A percentile compares a stretch with the other conserved stretches of the same genome.
Evolutionary conservation across 2,797 vertebrate species (phyloP).

Genomic region (Amphiprion clarkii): DNA sequence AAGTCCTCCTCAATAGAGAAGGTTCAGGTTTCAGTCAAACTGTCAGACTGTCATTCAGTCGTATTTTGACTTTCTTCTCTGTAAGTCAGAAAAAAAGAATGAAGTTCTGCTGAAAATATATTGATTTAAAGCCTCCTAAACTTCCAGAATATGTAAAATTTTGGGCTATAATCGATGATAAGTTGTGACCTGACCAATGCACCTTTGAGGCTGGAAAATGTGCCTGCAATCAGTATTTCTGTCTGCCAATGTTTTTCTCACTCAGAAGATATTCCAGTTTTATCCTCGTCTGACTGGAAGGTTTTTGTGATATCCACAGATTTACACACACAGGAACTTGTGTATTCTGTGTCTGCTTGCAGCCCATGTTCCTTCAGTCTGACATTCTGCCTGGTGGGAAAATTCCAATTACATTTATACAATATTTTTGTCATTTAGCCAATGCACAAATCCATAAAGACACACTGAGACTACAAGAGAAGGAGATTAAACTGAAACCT

Average conservation of each 20-base stretch:
- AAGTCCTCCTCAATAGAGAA: background rate
- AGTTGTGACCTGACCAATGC: background rate
- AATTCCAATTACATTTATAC: slow-evolving; percentile 55
- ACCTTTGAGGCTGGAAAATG: background rate
- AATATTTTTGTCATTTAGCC: slow-evolving; percentile 56
- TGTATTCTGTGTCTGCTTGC: slow-evolving; percentile 37
- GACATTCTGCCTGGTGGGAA: slow-evolving; percentile 55
- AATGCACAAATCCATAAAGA: slow-evolving; percentile 49
- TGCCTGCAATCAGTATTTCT: background rate
- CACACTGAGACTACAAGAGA: slow-evolving; percentile 14
- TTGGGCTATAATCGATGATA: background rate
- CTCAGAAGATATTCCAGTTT: slow-evolving; percentile 16
- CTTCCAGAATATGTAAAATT: background rate
- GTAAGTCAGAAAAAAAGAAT: background rate
- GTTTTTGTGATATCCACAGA: slow-evolving; percentile 34
- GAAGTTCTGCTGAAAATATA: background rate
- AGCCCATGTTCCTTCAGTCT: slow-evolving; percentile 36
- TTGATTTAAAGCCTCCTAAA: slow-evolving; percentile 3
- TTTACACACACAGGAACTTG: slow-evolving; percentile 45
- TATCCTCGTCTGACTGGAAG: slow-evolving; percentile 16
- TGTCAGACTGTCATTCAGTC: background rate
- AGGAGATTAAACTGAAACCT: slow-evolving; percentile 43
- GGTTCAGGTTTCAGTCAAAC: background rate
- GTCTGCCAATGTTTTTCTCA: slow-evolving; percentile 1
- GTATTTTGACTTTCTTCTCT: background rate